These are phyloP conservation scores for Acridotheres tristis DNA, from an alignment of 2,797 vertebrate genomes.

Conservation along the genomic window DNA sequence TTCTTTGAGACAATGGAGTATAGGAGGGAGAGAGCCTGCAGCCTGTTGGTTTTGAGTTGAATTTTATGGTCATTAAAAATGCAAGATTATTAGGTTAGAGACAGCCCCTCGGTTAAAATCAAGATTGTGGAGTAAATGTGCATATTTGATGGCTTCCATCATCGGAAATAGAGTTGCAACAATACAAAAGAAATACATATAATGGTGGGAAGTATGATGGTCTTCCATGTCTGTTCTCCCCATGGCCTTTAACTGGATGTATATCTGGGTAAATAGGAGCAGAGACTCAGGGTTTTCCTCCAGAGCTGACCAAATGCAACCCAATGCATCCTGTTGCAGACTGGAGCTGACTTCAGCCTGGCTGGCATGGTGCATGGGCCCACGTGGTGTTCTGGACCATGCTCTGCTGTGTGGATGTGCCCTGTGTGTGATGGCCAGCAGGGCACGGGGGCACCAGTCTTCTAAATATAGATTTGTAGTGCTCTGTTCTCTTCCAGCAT, in stretches of 20 bases:
- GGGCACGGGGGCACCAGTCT: not conserved
- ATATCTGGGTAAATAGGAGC: not conserved
- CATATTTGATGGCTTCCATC: not conserved
- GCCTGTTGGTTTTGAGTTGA: not conserved
- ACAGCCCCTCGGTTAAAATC: not conserved
- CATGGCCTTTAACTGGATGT: not conserved
- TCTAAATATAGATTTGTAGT: not conserved
- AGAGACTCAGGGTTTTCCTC: not conserved
- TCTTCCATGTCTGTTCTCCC: not conserved
- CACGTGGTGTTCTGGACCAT: not conserved
- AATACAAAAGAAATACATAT: not conserved
- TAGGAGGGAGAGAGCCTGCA: not conserved
- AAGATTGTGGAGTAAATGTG: not conserved
- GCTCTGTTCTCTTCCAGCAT: not conserved
- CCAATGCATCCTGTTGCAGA: rapidly evolving
- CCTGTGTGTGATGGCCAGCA: not conserved
- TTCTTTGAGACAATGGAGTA: not conserved
- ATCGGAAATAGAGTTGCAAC: not conserved
- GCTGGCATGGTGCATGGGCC: rapidly evolving
- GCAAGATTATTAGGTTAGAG: not conserved
- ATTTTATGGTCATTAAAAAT: not conserved
- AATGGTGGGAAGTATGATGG: not conserved
- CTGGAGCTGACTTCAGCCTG: not conserved
- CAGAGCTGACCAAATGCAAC: not conserved
- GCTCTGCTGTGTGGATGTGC: not conserved